Evolutionary conservation across 2,797 vertebrate genomes (phyloP).

Genomic region (Psittacula echo): DNA sequence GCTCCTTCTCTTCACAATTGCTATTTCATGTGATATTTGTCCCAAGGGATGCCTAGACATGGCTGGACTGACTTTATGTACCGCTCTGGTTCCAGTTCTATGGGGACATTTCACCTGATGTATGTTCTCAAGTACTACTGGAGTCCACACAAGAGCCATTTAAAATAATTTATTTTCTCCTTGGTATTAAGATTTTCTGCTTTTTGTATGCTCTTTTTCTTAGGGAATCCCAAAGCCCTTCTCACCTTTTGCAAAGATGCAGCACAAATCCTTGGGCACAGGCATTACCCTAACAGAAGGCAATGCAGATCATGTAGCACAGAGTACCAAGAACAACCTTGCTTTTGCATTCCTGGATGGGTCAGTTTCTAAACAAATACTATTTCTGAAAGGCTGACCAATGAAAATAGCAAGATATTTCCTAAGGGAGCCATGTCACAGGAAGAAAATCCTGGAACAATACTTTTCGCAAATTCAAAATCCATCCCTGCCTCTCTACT

Average conservation of each 20-base stretch:
- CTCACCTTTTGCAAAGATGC: not conserved
- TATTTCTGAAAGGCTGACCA: conserved; percentile 17
- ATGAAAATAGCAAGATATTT: not conserved
- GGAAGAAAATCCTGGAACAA: conserved; percentile 32
- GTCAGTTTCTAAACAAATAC: conserved; percentile 2
- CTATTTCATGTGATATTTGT: not conserved
- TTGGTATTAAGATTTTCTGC: not conserved
- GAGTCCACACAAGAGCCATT: not conserved
- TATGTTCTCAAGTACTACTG: not conserved
- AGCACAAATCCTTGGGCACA: not conserved
- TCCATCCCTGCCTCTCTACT: not conserved
- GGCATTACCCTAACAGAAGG: not conserved
- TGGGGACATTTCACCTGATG: not conserved
- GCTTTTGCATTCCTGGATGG: not conserved
- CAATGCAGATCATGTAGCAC: not conserved
- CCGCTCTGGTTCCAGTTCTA: fast-evolving
- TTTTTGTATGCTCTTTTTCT: not conserved
- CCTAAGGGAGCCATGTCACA: not conserved
- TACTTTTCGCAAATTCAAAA: not conserved
- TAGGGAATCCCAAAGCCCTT: not conserved
- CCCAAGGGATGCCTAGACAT: not conserved
- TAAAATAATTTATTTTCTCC: not conserved
- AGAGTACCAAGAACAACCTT: not conserved
- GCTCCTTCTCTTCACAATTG: not conserved
- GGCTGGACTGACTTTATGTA: not conserved